These are phyloP conservation scores for Oxycera nigricornis DNA, from an alignment of 2,888 invertebrate genomes.

Conservation along the genomic window DNA sequence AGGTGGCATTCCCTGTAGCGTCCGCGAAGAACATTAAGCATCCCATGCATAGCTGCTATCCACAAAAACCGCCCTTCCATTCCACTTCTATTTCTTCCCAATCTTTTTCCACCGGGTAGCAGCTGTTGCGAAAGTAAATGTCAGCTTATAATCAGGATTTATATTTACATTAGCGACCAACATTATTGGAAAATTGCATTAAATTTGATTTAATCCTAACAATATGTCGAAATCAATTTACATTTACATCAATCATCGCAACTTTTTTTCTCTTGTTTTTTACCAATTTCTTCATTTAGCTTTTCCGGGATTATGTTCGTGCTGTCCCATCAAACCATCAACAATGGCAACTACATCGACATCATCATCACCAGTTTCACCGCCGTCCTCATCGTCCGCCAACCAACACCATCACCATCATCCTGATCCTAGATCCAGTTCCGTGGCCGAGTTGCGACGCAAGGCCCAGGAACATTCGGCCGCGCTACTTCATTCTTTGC, in stretches of 20 bases:
- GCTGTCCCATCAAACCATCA: slow-evolving; percentile 75
- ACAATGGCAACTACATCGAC: slow-evolving; percentile 53
- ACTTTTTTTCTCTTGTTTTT: slow-evolving; percentile 31
- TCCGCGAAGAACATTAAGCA: slow-evolving; percentile 15
- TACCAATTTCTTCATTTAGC: slow-evolving; percentile 62
- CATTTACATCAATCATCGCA: slow-evolving; percentile 35
- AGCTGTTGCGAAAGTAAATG: slow-evolving; percentile 42
- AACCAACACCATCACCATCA: no score
- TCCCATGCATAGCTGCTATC: not conserved
- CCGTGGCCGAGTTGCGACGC: slow-evolving; percentile 88
- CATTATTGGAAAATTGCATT: slow-evolving; percentile 45
- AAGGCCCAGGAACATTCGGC: slow-evolving; percentile 96
- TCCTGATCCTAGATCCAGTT: slow-evolving; percentile 79
- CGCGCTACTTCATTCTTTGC: slow-evolving; percentile 78
- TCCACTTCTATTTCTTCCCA: not conserved
- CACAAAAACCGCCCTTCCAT: not conserved
- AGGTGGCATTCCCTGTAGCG: not conserved
- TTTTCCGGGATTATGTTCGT: slow-evolving; percentile 80
- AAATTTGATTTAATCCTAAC: slow-evolving; percentile 44
- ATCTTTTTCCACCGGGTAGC: slow-evolving; percentile 38
- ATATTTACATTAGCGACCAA: slow-evolving; percentile 43
- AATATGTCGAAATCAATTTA: slow-evolving; percentile 11
- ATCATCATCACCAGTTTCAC: slow-evolving; percentile 55
- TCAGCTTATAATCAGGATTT: slow-evolving; percentile 46
- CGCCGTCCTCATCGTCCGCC: slow-evolving; percentile 57